Conservation (phyloP, 2,113 vertebrate species). For the Loxodonta africana region DNA sequence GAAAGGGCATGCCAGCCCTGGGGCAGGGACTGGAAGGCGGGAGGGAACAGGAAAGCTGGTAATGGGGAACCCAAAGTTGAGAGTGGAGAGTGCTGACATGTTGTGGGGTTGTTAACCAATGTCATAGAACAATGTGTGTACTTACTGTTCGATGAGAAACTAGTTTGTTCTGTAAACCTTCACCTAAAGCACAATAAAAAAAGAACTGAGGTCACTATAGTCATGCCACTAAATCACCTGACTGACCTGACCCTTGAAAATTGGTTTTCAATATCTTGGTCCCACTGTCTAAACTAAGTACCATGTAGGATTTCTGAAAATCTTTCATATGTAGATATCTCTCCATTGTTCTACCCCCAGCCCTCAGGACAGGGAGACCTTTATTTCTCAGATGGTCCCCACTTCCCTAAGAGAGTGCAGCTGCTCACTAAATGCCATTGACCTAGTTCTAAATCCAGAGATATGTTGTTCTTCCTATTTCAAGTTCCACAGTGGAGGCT, state of each 20-base stretch:
- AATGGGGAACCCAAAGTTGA: too few species aligned
- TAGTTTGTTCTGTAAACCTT: too few species aligned
- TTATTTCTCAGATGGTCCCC: not conserved
- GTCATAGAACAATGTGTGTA: too few species aligned
- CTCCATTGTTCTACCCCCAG: not conserved
- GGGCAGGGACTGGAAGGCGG: too few species aligned
- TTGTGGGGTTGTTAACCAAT: too few species aligned
- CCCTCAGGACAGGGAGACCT: not conserved
- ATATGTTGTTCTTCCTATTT: not conserved
- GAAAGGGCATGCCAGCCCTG: too few species aligned
- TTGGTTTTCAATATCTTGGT: not conserved
- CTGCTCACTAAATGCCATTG: not conserved
- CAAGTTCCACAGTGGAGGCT: not conserved
- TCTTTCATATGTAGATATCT: not conserved
- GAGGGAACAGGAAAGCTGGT: too few species aligned
- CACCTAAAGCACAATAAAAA: too few species aligned
- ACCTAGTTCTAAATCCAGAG: not conserved
- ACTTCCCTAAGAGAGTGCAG: not conserved
- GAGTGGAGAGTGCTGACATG: too few species aligned
- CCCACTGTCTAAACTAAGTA: slow-evolving; percentile 12
- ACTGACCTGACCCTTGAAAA: not conserved
- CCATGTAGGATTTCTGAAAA: not conserved
- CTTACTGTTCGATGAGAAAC: too few species aligned
- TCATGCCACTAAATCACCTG: not conserved
- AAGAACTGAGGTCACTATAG: not conserved